Evolutionary conservation across 2,888 invertebrate species (phyloP).

Genomic region (Tuberolachnus salignus): DNA sequence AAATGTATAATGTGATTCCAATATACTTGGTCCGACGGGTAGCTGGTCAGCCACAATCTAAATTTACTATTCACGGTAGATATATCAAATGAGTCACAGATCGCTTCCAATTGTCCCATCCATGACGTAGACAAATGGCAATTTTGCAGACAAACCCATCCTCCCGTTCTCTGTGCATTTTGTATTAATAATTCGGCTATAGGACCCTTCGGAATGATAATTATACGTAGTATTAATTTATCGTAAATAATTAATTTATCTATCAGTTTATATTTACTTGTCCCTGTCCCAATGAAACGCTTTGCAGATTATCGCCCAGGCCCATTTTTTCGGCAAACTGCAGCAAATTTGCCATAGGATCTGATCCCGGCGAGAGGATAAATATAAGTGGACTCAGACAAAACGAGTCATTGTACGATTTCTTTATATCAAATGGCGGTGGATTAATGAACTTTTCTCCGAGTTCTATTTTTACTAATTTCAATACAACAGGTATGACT

Average conservation of each 20-base stretch:
- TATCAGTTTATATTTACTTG: constrained; percentile 62
- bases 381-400: constrained; percentile 78
- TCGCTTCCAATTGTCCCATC: constrained; percentile 78
- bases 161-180: constrained; percentile 72
- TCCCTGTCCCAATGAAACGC: constrained; percentile 84
- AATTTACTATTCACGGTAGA: constrained; percentile 75
- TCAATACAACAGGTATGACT: constrained; percentile 63
- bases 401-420: constrained; percentile 78
- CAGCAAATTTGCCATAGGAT: constrained; percentile 78
- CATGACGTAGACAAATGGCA: constrained; percentile 84
- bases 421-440: constrained; percentile 78
- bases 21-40: constrained; percentile 73
- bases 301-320: constrained; percentile 69
- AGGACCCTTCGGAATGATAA: constrained; percentile 67
- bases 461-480: constrained; percentile 71
- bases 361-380: constrained; percentile 80
- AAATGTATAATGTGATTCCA: not conserved
- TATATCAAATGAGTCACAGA: constrained; percentile 74
- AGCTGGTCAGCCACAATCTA: constrained; percentile 89
- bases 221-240: not conserved
- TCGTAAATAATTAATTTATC: not conserved
- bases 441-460: constrained; percentile 77
- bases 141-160: constrained; percentile 86
- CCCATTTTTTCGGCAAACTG: constrained; percentile 79
- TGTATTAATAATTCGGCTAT: constrained; percentile 76